These are phyloP conservation scores for Ceratosolen solmsi DNA, from an alignment of 1,140 invertebrate genomes.

Conservation along the genomic window DNA sequence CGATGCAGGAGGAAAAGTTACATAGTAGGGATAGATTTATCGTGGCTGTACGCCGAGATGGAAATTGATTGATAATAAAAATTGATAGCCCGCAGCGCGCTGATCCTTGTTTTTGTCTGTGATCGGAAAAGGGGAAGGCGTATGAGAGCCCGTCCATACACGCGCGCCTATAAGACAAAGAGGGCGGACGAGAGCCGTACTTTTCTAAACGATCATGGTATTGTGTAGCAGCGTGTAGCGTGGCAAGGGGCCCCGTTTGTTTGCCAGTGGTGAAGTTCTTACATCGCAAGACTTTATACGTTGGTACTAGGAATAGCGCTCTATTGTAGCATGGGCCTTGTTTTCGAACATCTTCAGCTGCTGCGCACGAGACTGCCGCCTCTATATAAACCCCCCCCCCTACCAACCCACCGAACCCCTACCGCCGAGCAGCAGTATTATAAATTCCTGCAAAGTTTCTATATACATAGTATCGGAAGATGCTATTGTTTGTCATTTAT, in stretches of 20 bases:
- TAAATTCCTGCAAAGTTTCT: no score
- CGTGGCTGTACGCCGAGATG: slow-evolving; percentile 6
- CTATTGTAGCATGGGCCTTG: background rate
- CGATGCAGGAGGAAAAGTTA: no score
- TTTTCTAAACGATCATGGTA: background rate
- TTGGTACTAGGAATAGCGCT: background rate
- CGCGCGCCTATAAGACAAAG: background rate
- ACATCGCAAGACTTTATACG: background rate
- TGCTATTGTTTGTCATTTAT: no score
- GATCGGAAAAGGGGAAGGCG: background rate
- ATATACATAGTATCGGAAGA: no score
- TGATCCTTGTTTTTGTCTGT: background rate
- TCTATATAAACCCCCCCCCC: no score
- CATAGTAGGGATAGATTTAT: slow-evolving; percentile 35
- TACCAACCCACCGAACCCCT: no score
- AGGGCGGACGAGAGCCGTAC: background rate
- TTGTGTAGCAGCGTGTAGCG: background rate
- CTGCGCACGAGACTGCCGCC: background rate
- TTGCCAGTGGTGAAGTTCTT: background rate
- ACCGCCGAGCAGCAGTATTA: background rate
- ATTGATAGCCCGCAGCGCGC: slow-evolving; percentile 29
- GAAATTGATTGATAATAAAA: slow-evolving; percentile 49
- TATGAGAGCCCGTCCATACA: no score
- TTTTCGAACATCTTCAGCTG: slow-evolving; percentile 2
- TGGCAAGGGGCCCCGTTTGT: background rate